These are phyloP conservation scores for Macrosteles quadrilineatus DNA, from an alignment of 1,140 invertebrate genomes.

Conservation along the genomic window DNA sequence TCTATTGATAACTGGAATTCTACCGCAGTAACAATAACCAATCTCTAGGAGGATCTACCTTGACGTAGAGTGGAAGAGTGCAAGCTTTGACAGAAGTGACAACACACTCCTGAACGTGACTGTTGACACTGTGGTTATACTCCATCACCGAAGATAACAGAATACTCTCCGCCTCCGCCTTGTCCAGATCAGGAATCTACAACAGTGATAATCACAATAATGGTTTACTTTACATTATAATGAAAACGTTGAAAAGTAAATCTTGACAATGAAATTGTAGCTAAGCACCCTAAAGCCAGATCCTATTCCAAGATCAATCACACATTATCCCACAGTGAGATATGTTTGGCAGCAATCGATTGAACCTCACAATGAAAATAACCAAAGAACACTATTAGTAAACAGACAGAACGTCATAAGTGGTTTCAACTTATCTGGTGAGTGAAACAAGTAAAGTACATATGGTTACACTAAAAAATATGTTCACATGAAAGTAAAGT, in stretches of 20 bases:
- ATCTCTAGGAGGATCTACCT: slow-evolving; percentile 58
- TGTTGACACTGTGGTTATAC: slow-evolving; percentile 64
- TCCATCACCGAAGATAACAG: slow-evolving; percentile 58
- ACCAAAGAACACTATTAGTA: too few relatives aligned
- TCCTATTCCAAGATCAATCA: not conserved
- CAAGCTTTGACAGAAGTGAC: slow-evolving; percentile 61
- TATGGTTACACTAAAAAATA: too few relatives aligned
- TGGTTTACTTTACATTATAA: too few relatives aligned
- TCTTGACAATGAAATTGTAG: not conserved
- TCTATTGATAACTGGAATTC: too few relatives aligned
- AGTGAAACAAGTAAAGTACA: too few relatives aligned
- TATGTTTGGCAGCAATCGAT: too few relatives aligned
- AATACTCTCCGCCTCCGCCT: slow-evolving; percentile 55
- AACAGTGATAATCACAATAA: too few relatives aligned
- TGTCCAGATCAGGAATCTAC: slow-evolving; percentile 54
- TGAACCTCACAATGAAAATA: too few relatives aligned
- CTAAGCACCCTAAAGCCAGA: not conserved
- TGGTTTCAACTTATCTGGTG: too few relatives aligned
- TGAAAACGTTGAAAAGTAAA: not conserved
- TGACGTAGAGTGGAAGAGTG: slow-evolving; percentile 66
- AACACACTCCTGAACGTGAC: slow-evolving; percentile 60
- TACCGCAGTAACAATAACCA: too few relatives aligned
- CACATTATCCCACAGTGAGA: not conserved
- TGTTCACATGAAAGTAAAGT: too few relatives aligned
- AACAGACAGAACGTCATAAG: too few relatives aligned